Evolutionary conservation across 2,113 vertebrate species (phyloP).

Genomic region (Cyanoramphus novaezelandiae): DNA sequence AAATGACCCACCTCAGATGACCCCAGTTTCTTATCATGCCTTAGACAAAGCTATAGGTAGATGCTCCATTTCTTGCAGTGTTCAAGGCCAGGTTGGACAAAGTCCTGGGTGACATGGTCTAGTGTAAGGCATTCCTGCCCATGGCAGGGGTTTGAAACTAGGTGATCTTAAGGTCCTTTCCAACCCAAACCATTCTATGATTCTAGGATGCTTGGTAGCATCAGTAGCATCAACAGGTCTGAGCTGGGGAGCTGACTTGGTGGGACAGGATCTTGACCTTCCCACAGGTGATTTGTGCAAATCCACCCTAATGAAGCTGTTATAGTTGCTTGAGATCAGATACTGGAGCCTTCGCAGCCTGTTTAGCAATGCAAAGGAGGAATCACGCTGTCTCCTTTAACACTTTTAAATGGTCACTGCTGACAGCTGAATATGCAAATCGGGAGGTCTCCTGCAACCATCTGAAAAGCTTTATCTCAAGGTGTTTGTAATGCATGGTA

Average conservation of each 20-base stretch:
- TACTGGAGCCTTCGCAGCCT: fast-evolving
- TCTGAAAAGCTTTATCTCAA: neutral
- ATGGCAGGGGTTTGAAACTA: neutral
- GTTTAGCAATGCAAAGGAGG: neutral
- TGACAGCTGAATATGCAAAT: neutral
- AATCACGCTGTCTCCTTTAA: neutral
- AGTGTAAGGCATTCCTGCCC: neutral
- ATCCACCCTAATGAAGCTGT: neutral
- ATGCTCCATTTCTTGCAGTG: neutral
- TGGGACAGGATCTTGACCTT: neutral
- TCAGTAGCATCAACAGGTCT: neutral
- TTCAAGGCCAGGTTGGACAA: neutral
- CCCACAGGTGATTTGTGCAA: neutral
- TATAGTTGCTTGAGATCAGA: neutral
- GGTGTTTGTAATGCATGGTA: neutral
- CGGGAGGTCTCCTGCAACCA: fast-evolving
- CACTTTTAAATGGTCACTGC: neutral
- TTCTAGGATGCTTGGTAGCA: neutral
- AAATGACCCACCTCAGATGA: neutral
- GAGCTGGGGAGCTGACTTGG: neutral
- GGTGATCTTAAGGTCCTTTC: neutral
- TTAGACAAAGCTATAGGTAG: neutral
- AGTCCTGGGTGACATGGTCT: neutral
- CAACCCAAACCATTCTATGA: neutral
- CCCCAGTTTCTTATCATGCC: fast-evolving